phyloP scores from a whole-genome alignment of 2,797 vertebrate genomes.

The Phalanger gymnotis region DNA sequence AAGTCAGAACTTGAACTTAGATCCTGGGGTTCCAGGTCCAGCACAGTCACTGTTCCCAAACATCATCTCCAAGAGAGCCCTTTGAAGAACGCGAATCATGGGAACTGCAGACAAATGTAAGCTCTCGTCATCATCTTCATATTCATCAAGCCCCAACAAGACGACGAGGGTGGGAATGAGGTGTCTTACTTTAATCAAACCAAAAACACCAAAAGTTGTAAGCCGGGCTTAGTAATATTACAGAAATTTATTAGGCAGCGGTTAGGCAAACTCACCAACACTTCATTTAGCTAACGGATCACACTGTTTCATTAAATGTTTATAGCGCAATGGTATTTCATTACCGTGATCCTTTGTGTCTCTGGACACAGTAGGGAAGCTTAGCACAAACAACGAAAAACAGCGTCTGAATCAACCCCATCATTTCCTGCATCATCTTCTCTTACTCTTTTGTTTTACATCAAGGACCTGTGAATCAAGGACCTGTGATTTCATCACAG shows the following conservation, averaged over 20 bases:
- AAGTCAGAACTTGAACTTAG: not conserved
- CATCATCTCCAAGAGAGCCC: not conserved
- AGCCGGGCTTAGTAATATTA: conserved; percentile 52
- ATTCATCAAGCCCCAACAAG: conserved; percentile 17
- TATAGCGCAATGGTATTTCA: conserved; percentile 72
- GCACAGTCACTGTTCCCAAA: not conserved
- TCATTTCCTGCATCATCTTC: not conserved
- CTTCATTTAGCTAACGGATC: conserved; percentile 73
- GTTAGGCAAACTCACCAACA: conserved; percentile 26
- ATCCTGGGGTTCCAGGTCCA: too few species aligned
- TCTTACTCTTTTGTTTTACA: too few species aligned
- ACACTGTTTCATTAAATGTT: conserved; percentile 56
- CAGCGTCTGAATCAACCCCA: not conserved
- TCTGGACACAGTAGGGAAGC: conserved; percentile 39
- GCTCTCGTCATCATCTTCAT: not conserved
- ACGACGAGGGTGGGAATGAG: not conserved
- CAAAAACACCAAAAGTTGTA: conserved; percentile 56
- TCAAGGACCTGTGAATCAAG: not conserved
- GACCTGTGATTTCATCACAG: not conserved
- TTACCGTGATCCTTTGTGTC: conserved; percentile 61
- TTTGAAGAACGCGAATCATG: conserved; percentile 9
- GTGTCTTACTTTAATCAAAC: conserved; percentile 53
- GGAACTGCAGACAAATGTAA: not conserved
- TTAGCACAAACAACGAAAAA: not conserved
- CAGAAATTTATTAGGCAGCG: conserved; percentile 64